Evolutionary conservation across 2,113 vertebrate genomes (phyloP), one percentile per base, ranked within the genome.

Genomic region (Cheilinus undulatus): DNA sequence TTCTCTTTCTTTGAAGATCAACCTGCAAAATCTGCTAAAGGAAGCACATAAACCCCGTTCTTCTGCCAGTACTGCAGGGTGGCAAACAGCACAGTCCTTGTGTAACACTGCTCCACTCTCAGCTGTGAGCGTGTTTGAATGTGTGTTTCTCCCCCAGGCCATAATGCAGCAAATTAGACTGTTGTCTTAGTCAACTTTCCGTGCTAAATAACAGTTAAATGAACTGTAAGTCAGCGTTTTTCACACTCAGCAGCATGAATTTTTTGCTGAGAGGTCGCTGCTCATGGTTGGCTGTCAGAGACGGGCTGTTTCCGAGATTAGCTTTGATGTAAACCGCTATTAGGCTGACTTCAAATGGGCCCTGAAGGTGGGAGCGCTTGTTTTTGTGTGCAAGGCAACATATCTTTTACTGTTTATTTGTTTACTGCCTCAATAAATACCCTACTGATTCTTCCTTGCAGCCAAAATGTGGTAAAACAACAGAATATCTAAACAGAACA

Each of bases 151-250:
- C 54, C 75, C 43, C 3, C 17, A 19, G 66, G 74, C 53, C 65
- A 68, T 48, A 69, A 63, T 76, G 67, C 61, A 63, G 45, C 46
- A 76, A 78, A 80, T 78, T 32, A 69, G 20, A 36, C 46, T 69
- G 56, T 71, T 74, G 66, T 78, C 52, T 59, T 70, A 73, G 49
- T 80, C 73, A 51, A 40, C 22, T 51, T 46, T 50, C 28, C 19
- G 17, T 69, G 52, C 66, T 83, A 72, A 84, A 78, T 63, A 80
- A 73, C 71, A 50, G 48, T 70, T 78, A 73, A 66, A 79, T 64
- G 52, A 48, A 46, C 26, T 62, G 56, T 75, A 70, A 77, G 70
- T 85, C 74, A 80, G 77, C 73, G 12, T 42, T 83, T 83, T 73
- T 52, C 57, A 14, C 27, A 61, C 49, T 78, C 53, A 20, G 68